These are phyloP conservation scores for Myrmophylax atrothorax DNA, from an alignment of 2,113 vertebrate species.

Conservation along the genomic window DNA sequence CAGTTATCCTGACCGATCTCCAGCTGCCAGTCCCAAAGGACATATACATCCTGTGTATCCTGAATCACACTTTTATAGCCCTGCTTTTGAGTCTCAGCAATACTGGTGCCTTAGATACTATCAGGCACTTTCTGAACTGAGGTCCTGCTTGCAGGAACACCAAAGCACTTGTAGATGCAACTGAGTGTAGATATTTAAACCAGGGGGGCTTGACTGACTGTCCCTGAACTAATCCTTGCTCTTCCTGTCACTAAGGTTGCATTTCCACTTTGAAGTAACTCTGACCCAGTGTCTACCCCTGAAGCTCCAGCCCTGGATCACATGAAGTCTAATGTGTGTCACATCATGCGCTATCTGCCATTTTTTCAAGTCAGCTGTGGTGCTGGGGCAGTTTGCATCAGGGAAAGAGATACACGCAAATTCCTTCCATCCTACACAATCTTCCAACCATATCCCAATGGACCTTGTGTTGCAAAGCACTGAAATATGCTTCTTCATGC, in stretches of 20 bases:
- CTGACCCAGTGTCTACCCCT: neutral
- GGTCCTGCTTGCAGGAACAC: neutral
- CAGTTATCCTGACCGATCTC: neutral
- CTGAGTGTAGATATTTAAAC: fast-evolving
- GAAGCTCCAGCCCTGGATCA: no score
- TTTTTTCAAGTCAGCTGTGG: neutral
- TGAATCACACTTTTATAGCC: neutral
- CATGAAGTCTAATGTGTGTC: fast-evolving
- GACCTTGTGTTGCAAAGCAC: neutral
- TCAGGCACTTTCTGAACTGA: neutral
- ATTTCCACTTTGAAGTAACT: neutral
- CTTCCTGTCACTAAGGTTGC: neutral
- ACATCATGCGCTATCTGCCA: fast-evolving
- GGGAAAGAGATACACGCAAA: fast-evolving
- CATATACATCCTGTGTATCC: fast-evolving
- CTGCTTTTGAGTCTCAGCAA: neutral
- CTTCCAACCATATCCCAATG: neutral
- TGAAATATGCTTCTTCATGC: neutral
- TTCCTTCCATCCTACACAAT: neutral
- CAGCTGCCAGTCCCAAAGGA: neutral
- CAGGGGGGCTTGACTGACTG: neutral
- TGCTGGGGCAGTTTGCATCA: neutral
- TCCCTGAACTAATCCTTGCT: neutral
- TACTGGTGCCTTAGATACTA: neutral
- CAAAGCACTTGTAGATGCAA: fast-evolving